Evolutionary conservation across 2,797 vertebrate genomes (phyloP), one percentile per base, ranked within the genome.

Genomic region (Sebastes trivittatus): DNA sequence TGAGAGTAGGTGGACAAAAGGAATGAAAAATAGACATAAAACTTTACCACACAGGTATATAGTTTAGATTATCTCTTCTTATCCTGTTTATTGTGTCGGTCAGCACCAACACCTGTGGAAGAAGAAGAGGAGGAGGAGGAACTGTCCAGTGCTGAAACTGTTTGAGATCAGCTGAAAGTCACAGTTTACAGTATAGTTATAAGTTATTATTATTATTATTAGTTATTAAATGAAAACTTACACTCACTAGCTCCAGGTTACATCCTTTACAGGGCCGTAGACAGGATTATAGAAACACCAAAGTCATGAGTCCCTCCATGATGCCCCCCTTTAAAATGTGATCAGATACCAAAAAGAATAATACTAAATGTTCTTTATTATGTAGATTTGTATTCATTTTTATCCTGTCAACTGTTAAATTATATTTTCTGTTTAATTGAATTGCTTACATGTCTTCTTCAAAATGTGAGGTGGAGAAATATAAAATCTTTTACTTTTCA

Each of bases 131-230:
- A 42, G 38, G 38, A 18, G 11, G 90, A 93, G 23, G 23, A 23
- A 67, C 92, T 94, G 91, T 93, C 92, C 88, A 55, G 92, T 93
- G 87, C 92, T 94, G 92, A 93, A 94, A 55, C 1, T 4, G 2
- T 78, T 63, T 42, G 3, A 55, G 22, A 11, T 5, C 22, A 10
- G 22, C 30, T 62, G 25, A 32, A 4, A 38, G 3, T 13, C 11
- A 34, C 3, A 0, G 25, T 62, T 76, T n/a, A 54, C 13, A 23
- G 16, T 55, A 64, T 7, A 67, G 6, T 56, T 36, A 4, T 36
- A 4, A 0, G 42, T 58, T 36, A 29, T 14, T n/a, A 18, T 16
- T 34, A 18, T 11, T 42, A 42, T 42, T 42, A 13, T 11, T 34
- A 25, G 11, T 75, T 42, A 20, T 59, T 20, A 13, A 18, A 62